Base-by-base conservation (phyloP, 2,888 invertebrate species). In the Octodonta nipae region DNA sequence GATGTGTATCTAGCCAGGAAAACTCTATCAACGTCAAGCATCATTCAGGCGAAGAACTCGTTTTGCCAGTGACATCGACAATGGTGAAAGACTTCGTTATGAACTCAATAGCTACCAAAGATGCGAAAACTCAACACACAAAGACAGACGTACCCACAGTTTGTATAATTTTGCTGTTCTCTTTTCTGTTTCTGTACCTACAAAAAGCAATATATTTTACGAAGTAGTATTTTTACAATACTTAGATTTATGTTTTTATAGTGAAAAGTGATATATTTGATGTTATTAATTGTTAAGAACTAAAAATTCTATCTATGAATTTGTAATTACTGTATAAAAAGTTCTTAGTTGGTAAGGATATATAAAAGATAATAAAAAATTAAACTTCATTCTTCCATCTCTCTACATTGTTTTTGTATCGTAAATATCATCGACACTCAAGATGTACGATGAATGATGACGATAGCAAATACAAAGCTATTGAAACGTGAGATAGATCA, bases 191-290 rank as follows among this genome's bases (percentile, higher is more conserved):
- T 38, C 44, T 55, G 37, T 54, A 50, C 48, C 40, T 52, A 34
- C 49, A 49, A 41, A 47, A 42, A 47, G 50, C 52, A 48, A 47
- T 54, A 47, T 51, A 47, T 52, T 51, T 51, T 46, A 45, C 37
- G 37, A 45, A 46, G 43, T 47, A 48, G 47, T 42, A 45, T 47
- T 47, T 47, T 45, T 45, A 45, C 37, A 34, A 31, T 43, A 45
- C 37, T 33, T 35, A 29, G 29, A 32, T 33, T 38, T 38, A 35
- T 32, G 33, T 34, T 38, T 39, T 35, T 41, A 39, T 38, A 41
- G 38, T n/a, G n/a, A n/a, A 36, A 34, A 34, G 41, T 42, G 40
- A 44, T 39, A 38, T 39, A 34, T 35, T 26, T 38, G 12, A 37
- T 32, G 34, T 36, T 45, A 40, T 42, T 46, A 40, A 39, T 40